These are phyloP conservation scores for Drosophila diplacantha DNA, from an alignment of 2,888 invertebrate species.

Conservation along the genomic window DNA sequence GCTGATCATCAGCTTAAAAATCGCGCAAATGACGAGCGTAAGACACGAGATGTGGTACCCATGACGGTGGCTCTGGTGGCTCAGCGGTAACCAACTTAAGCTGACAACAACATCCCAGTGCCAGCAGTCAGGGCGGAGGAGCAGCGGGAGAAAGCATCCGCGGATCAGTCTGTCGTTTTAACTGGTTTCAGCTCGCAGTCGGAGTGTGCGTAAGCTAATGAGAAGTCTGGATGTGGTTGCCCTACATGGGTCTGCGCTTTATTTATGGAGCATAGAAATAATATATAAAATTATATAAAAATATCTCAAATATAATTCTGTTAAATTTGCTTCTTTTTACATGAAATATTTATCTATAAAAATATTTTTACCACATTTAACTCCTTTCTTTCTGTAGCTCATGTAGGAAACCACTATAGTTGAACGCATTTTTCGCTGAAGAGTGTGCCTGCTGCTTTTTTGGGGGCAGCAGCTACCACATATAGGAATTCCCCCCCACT, in stretches of 20 bases:
- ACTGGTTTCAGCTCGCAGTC: slow-evolving; percentile 55
- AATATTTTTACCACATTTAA: background rate
- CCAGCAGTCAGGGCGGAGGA: slow-evolving; percentile 23
- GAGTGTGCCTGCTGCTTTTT: slow-evolving; percentile 29
- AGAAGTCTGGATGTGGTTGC: slow-evolving; percentile 32
- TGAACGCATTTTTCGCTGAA: slow-evolving; percentile 11
- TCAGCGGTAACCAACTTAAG: slow-evolving; percentile 53
- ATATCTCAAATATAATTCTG: no score
- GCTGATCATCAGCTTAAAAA: slow-evolving; percentile 77
- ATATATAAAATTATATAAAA: background rate
- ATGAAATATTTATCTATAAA: background rate
- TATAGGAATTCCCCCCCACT: slow-evolving; percentile 73
- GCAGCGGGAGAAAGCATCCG: slow-evolving; percentile 38
- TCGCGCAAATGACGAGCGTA: slow-evolving; percentile 75
- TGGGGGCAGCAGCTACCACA: slow-evolving; percentile 51
- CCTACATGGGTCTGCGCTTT: slow-evolving; percentile 16
- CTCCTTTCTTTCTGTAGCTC: slow-evolving; percentile 25
- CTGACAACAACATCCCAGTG: slow-evolving; percentile 62
- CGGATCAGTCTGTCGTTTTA: slow-evolving; percentile 51
- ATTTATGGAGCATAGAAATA: background rate
- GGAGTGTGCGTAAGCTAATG: slow-evolving; percentile 61
- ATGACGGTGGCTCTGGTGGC: slow-evolving; percentile 40
- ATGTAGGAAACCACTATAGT: slow-evolving; percentile 26
- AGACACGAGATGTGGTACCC: slow-evolving; percentile 56
- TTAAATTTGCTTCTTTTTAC: background rate